Evolutionary conservation across 2,797 vertebrate genomes (phyloP).

Genomic region (Sardinella longiceps): DNA sequence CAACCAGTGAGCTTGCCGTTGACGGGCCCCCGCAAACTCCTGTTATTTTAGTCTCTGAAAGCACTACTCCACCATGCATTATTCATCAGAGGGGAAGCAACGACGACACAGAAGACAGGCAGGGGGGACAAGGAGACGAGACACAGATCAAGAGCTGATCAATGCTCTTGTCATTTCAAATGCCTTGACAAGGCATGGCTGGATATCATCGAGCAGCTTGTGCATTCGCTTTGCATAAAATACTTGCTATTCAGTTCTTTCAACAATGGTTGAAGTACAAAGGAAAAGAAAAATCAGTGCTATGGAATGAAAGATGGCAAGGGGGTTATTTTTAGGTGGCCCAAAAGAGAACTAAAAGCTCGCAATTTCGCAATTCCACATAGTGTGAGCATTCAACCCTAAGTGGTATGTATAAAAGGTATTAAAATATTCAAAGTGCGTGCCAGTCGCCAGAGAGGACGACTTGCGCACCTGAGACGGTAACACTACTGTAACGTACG

Average conservation of each 20-base stretch:
- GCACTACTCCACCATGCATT: constrained; percentile 33
- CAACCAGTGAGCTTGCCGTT: not conserved
- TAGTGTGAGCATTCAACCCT: not conserved
- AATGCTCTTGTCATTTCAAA: constrained; percentile 20
- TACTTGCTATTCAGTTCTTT: not conserved
- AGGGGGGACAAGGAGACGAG: constrained; percentile 21
- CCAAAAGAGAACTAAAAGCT: not conserved
- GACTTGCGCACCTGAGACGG: not conserved
- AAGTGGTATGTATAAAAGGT: not conserved
- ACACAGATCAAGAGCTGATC: constrained; percentile 42
- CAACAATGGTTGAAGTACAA: not conserved
- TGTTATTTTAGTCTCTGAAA: constrained; percentile 39
- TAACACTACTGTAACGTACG: not conserved
- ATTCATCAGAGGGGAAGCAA: constrained; percentile 35
- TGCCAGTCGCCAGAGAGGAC: not conserved
- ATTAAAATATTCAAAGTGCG: not conserved
- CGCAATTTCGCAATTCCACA: not conserved
- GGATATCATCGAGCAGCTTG: not conserved
- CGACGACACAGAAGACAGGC: constrained; percentile 23
- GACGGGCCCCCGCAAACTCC: constrained; percentile 27
- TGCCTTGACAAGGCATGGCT: constrained; percentile 15
- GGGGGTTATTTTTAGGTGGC: not conserved
- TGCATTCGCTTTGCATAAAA: not conserved
- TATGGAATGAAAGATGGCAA: not conserved
- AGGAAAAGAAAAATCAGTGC: constrained; percentile 10